These are phyloP conservation scores for Labeo catla DNA, from an alignment of 2,113 vertebrate species.

Conservation along the genomic window DNA sequence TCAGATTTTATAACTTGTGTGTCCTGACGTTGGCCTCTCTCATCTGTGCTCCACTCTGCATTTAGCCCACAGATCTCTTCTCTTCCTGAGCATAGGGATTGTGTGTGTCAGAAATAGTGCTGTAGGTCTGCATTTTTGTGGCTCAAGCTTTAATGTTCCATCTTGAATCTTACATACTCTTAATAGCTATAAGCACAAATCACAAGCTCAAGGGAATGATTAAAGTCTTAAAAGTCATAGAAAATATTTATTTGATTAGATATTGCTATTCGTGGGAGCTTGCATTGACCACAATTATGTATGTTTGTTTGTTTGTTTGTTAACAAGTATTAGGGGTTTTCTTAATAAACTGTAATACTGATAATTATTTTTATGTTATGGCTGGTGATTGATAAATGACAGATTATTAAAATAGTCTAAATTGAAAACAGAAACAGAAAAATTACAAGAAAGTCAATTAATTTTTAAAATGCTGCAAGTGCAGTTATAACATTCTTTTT, in stretches of 20 bases:
- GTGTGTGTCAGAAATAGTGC: slow-evolving; percentile 15
- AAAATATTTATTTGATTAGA: not conserved
- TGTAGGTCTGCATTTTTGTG: not conserved
- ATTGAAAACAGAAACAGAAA: no score
- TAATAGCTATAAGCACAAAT: not conserved
- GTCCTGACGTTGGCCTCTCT: slow-evolving; percentile 22
- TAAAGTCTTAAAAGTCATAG: not conserved
- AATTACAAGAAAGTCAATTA: no score
- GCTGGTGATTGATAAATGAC: no score
- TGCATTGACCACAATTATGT: no score
- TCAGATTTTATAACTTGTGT: slow-evolving; percentile 11
- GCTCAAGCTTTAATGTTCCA: not conserved
- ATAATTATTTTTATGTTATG: no score
- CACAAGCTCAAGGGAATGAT: not conserved
- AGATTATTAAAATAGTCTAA: no score
- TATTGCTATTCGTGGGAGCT: not conserved
- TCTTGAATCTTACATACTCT: not conserved
- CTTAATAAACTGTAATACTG: no score
- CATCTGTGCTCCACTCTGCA: not conserved
- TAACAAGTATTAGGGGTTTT: no score
- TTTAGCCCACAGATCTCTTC: slow-evolving; percentile 25
- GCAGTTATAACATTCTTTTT: no score
- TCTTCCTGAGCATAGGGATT: slow-evolving; percentile 6
- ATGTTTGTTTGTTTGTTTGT: no score
- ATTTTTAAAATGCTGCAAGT: no score